Evolutionary conservation across 2,113 vertebrate species (phyloP).

Genomic region (Pachypanchax playfairii): DNA sequence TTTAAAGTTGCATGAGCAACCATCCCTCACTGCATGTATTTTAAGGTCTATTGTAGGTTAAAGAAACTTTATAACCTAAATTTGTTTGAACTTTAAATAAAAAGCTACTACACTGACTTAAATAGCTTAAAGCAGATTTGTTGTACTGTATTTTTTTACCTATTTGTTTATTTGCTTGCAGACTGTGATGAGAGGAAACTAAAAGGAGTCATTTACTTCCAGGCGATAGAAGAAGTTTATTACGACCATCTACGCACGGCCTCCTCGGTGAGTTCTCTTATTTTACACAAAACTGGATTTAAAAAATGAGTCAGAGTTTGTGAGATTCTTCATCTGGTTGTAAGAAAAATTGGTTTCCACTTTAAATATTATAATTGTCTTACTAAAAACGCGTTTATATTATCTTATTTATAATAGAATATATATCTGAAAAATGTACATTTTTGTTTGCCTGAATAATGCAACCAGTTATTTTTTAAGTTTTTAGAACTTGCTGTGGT

Average conservation of each 20-base stretch:
- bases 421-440: too few species aligned
- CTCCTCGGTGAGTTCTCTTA: constrained; percentile 80
- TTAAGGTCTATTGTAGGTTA: neutral
- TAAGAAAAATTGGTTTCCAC: neutral
- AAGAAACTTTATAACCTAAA: neutral
- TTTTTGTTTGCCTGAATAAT: neutral
- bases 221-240: constrained; percentile 97
- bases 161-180: constrained; percentile 53
- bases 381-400: too few species aligned
- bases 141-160: neutral
- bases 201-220: constrained; percentile 97
- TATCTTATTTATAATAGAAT: too few species aligned
- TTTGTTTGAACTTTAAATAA: neutral
- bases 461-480: neutral
- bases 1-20: neutral
- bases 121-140: neutral
- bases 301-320: neutral
- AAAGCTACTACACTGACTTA: neutral
- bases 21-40: neutral
- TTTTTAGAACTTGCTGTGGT: neutral
- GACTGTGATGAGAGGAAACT: constrained; percentile 95
- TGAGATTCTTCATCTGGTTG: neutral
- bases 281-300: neutral
- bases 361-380: too few species aligned
- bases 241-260: constrained; percentile 95